Percentiles rank a stretch among this genome's conserved stretches.
phyloP scores from a whole-genome alignment of 2,113 vertebrate genomes.

The Mungos mungo region DNA sequence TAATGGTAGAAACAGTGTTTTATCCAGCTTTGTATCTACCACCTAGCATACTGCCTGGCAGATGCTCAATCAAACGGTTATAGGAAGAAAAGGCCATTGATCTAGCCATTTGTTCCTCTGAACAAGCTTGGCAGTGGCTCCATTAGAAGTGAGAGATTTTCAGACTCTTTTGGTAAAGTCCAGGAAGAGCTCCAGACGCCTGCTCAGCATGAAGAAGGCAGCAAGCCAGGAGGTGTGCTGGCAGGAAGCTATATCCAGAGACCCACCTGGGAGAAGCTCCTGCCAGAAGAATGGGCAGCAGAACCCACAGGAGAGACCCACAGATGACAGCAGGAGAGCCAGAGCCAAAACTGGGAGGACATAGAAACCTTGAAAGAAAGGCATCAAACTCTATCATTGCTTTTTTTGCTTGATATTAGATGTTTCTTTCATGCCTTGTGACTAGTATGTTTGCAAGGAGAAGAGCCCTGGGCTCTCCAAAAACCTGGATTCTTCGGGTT shows the following conservation, averaged over 20 bases:
- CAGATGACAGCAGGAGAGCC: not conserved
- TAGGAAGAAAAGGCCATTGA: not conserved
- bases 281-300: not conserved
- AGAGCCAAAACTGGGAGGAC: not conserved
- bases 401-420: not conserved
- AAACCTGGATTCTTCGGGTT: not conserved
- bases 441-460: not conserved
- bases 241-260: not conserved
- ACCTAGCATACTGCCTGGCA: not conserved
- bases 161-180: not conserved
- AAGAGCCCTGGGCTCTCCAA: not conserved
- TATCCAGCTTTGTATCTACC: not conserved
- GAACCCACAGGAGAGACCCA: not conserved
- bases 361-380: not conserved
- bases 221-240: not conserved
- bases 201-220: not conserved
- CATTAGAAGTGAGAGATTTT: not conserved
- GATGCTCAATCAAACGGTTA: not conserved
- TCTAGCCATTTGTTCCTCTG: not conserved
- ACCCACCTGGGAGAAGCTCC: not conserved
- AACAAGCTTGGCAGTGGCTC: not conserved
- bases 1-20: not conserved
- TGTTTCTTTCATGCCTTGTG: not conserved
- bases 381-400: not conserved
- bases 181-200: slow-evolving; percentile 18